Evolutionary conservation across 1,140 invertebrate genomes (phyloP), one percentile per base, ranked within the genome.

Genomic region (Philotrypesis tridentata): DNA sequence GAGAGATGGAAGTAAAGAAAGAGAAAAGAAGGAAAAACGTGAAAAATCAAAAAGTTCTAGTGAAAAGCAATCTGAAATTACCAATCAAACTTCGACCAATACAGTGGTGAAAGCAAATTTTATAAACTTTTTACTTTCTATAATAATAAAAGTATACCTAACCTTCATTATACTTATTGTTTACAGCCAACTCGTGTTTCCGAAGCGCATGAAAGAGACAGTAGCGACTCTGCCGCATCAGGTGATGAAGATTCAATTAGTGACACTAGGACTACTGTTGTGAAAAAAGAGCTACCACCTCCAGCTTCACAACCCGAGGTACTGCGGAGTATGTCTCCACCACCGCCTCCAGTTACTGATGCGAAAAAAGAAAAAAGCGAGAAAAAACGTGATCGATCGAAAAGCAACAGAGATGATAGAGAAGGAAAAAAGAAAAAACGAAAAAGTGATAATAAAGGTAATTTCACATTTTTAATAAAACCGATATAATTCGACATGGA

Each of bases 381-480:
- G 60, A 84, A 83, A 43, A 87, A 87, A 79, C 84, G 83, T 3
- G 88, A 89, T 3, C 86, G 86, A 33, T 87, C 88, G 8, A 90
- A 90, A 70, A 74, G 79, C 0, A 86, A 77, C 75, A 87, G 82
- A 29, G 88, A 91, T 21, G 90, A 90, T 0, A 84, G 83, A 2
- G 87, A 90, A 73, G 88, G 71, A 84, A 87, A 91, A 81, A 91
- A 86, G 75, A 88, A 82, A 80, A 94, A 91, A 93, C 94, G 87
- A 90, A 93, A 84, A 90, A 94, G 83, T 89, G 93, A 89, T 87
- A 92, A 83, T 87, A 94, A 82, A 93, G 94, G 87, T 85, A 94
- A 79, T 79, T 70, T 33, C 29, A n/a, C 21, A 6, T 5, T 37
- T 7, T 70, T 70, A 29, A 65, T 65, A 27, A 29, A 65, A 27